phyloP scores from a whole-genome alignment of 2,888 invertebrate genomes.

The Leucozona laternaria region DNA sequence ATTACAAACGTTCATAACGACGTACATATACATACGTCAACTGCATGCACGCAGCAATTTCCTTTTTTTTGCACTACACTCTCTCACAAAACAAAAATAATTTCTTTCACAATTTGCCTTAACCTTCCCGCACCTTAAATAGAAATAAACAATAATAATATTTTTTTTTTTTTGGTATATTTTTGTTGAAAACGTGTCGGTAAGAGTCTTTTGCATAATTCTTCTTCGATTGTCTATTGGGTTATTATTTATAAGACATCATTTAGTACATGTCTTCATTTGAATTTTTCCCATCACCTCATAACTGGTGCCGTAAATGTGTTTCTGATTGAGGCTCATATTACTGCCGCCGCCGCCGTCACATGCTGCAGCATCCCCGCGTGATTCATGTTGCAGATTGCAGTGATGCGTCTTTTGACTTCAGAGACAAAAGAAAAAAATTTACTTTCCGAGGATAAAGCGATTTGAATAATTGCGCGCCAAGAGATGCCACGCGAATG shows the following conservation, averaged over 20 bases:
- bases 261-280: conserved; percentile 67
- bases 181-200: conserved; percentile 47
- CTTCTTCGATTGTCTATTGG: conserved; percentile 71
- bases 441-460: conserved; percentile 57
- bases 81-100: not conserved
- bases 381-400: not conserved
- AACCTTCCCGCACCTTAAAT: conserved; percentile 49
- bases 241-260: conserved; percentile 63
- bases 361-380: not conserved
- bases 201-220: conserved; percentile 61
- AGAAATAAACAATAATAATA: conserved; percentile 18
- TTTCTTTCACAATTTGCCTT: conserved; percentile 46
- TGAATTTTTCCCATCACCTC: conserved; percentile 55
- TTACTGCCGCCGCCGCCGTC: conserved; percentile 6
- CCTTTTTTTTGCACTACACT: conserved; percentile 47
- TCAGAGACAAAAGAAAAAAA: conserved; percentile 26
- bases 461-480: conserved; percentile 72
- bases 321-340: conserved; percentile 44
- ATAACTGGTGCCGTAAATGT: conserved; percentile 10
- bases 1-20: conserved; percentile 61
- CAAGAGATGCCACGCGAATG: conserved; percentile 63
- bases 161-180: not conserved
- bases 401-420: conserved; percentile 57
- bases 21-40: conserved; percentile 20
- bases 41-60: conserved; percentile 61